Base-by-base conservation (phyloP, 1,140 invertebrate genomes). In the Sitobion miscanthi region DNA sequence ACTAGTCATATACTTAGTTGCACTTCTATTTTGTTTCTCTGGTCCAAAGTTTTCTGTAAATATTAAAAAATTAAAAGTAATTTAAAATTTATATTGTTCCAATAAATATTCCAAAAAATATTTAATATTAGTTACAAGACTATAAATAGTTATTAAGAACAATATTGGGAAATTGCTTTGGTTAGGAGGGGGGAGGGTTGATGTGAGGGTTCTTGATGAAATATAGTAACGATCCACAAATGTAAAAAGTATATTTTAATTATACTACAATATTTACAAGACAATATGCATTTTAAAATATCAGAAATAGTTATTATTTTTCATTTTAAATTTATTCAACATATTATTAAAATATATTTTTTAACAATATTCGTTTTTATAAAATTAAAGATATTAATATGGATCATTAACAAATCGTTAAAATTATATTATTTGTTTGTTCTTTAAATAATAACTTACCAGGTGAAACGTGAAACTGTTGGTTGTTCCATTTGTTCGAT, bases 21-120 rank as follows among this genome's bases (percentile, higher is more conserved):
- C 35, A 93, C 3, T 93, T 42, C 14, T 52, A 85, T 85, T 93
- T 85, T 42, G 91, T 93, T 93, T 93, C 25, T 93, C 91, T 42
- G n/a, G n/a, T 85, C 77, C 25, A 54, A 93, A 57, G 6, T 57
- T 93, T 23, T 93, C 91, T 93, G 86, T 1, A 93, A 49, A 92
- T 49, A 62, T n/a, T 77, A 77, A n/a, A 77, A 17, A n/a, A 77
- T 77, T 35, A 35, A 35, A 35, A n/a, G 30, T 77, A 77, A 35
- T n/a, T 77, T n/a, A 77, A 69, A 69, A 77, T 5, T 17, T 17
- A 23, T 77, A 9, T 69, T 30, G 30, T 69, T n/a, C 14, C 62
- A 77, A 77, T n/a, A 35, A 77, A 77, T 77, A 38, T 38, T 38
- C 38, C 1, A n/a, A 69, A n/a, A 69, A 69, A 69, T 69, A 69